Percentiles rank a stretch among this genome's conserved stretches.
These are phyloP conservation scores for Pollenia amentaria DNA, from an alignment of 2,888 invertebrate species.

Conservation along the genomic window DNA sequence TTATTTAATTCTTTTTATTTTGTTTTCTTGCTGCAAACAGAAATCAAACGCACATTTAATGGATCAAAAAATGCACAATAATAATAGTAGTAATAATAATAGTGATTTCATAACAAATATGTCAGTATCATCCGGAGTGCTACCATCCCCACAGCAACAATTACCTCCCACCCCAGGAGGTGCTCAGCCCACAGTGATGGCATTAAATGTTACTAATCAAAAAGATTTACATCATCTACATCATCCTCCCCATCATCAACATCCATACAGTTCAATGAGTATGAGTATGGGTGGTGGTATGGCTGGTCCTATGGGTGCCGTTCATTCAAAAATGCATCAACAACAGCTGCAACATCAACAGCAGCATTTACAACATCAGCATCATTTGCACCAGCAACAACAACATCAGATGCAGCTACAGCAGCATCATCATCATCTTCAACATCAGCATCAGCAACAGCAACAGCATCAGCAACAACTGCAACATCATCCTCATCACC, in stretches of 20 bases:
- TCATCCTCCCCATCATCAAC: constrained; percentile 57
- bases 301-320: constrained; percentile 20
- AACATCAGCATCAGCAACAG: constrained; percentile 68
- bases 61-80: constrained; percentile 74
- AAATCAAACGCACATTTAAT: constrained; percentile 74
- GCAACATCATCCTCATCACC: constrained; percentile 75
- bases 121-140: constrained; percentile 46
- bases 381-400: constrained; percentile 73
- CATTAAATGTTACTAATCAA: constrained; percentile 69
- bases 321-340: constrained; percentile 66
- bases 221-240: constrained; percentile 70
- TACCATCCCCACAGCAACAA: constrained; percentile 48
- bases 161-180: constrained; percentile 47
- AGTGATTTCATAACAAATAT: constrained; percentile 71
- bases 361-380: constrained; percentile 74
- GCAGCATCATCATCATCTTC: constrained; percentile 69
- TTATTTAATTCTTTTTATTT: constrained; percentile 2
- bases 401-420: constrained; percentile 66
- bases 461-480: constrained; percentile 58
- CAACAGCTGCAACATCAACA: constrained; percentile 56
- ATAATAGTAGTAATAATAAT: constrained; percentile 50
- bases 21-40: constrained; percentile 46
- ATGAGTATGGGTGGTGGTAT: constrained; percentile 32
- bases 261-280: constrained; percentile 52
- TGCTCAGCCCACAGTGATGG: constrained; percentile 52